phyloP scores from a whole-genome alignment of 2,113 vertebrate genomes.

The Thunnus maccoyii region DNA sequence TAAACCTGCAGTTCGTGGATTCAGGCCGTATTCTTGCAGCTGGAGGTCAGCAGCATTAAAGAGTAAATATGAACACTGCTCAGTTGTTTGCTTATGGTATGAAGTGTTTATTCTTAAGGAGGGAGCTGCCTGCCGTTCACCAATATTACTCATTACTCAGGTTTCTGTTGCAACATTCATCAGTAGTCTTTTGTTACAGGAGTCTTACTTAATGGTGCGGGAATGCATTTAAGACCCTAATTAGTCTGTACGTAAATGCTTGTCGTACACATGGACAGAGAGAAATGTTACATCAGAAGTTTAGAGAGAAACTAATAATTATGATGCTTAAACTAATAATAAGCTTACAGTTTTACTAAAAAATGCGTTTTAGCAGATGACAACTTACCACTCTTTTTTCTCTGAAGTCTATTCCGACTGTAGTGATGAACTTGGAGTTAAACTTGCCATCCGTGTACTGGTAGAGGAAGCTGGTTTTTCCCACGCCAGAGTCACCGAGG shows the following conservation, averaged over 20 bases:
- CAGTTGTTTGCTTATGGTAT: constrained; percentile 70
- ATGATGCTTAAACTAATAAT: no score
- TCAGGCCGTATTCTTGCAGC: constrained; percentile 2
- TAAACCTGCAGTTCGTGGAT: neutral
- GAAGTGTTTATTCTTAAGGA: constrained; percentile 83
- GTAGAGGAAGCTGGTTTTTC: constrained; percentile 97
- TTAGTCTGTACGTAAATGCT: constrained; percentile 6
- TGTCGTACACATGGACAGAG: neutral
- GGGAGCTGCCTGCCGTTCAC: constrained; percentile 54
- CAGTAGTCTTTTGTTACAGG: constrained; percentile 42
- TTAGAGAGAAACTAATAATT: neutral
- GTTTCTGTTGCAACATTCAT: constrained; percentile 53
- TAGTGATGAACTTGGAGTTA: constrained; percentile 98
- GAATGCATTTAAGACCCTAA: constrained; percentile 56
- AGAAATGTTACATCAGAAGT: neutral
- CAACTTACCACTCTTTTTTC: constrained; percentile 96
- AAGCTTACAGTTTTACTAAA: no score
- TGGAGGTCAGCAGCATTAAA: constrained; percentile 29
- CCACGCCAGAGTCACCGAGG: constrained; percentile 96
- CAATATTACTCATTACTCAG: constrained; percentile 50
- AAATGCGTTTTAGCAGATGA: neutral
- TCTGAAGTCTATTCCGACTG: constrained; percentile 98
- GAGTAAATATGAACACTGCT: constrained; percentile 47
- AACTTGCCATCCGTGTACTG: constrained; percentile 98
- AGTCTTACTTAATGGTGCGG: constrained; percentile 29